Evolutionary conservation across 2,113 vertebrate species (phyloP), one percentile per base, ranked within the genome.

Genomic region (Archilochus colubris): DNA sequence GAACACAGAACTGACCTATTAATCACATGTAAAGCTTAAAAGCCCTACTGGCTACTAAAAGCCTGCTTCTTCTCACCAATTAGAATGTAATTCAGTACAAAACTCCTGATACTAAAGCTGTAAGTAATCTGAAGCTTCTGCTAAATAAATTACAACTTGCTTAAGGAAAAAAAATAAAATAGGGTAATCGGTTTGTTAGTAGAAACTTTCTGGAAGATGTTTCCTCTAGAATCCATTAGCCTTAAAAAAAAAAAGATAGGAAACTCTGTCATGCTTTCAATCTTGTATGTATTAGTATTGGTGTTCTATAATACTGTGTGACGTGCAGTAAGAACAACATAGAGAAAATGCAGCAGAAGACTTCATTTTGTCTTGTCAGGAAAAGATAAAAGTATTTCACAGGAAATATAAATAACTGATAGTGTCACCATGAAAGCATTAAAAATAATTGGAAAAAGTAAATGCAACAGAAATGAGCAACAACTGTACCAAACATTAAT

Each of bases 1-100:
- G 85, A 95, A 94, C 89, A 80, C 74, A 95, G 88, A 96, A 86
- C 58, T 66, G 89, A 94, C 93, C 96, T 93, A 89, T 93, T 94
- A 88, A 82, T 69, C 91, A 92, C 64, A 76, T 10, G 63, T 0
- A 44, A 74, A 76, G 46, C 84, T 79, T 72, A 87, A 94, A 91
- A 73, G 51, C 36, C 55, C 63, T 87, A 43, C 59, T 62, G 77
- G 46, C 38, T 77, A 91, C 78, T 74, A 82, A 88, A 92, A 77
- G 33, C 68, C 72, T 40, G 30, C 55, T 82, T 53, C 64, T 77
- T 74, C 55, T 88, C 55, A 75, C 55, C 75, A 59, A 20, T 36
- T 14, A 80, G 33, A 78, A 77, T 33, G 14, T 40, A 89, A 82
- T 58, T 95, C 54, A 68, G n/a, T 46, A 91, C 40, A 86, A 94